Evolutionary conservation across 2,888 invertebrate genomes (phyloP).

Genomic region (Sycophila texana): DNA sequence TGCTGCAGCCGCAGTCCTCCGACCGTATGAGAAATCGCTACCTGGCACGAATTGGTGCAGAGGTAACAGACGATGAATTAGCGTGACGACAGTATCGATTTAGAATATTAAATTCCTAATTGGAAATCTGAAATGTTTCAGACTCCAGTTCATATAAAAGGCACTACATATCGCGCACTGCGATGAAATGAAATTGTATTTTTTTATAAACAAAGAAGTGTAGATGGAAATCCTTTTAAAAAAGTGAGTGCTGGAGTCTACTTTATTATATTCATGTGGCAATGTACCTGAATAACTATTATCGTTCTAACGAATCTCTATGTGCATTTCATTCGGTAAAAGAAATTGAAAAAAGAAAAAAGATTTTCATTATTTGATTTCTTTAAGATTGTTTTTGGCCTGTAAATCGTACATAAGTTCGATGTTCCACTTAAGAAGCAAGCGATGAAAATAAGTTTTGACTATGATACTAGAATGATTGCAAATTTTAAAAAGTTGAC

Average conservation of each 20-base stretch:
- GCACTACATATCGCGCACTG: conserved; percentile 52
- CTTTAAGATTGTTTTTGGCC: conserved; percentile 1
- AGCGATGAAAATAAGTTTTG: conserved; percentile 1
- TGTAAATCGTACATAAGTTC: not conserved
- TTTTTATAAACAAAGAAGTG: conserved; percentile 28
- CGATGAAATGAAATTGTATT: conserved; percentile 55
- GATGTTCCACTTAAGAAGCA: not conserved
- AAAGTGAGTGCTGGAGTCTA: conserved; percentile 9
- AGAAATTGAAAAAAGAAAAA: not conserved
- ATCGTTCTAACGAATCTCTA: conserved; percentile 5
- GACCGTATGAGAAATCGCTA: conserved; percentile 81
- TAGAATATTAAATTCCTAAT: conserved; percentile 40
- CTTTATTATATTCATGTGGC: conserved; percentile 36
- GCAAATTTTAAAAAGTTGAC: conserved; percentile 11
- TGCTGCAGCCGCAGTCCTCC: conserved; percentile 78
- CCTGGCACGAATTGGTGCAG: conserved; percentile 79
- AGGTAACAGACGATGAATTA: conserved; percentile 73
- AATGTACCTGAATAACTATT: conserved; percentile 54
- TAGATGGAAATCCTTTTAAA: conserved; percentile 25
- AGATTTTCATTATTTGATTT: conserved; percentile 7
- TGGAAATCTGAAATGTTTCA: conserved; percentile 56
- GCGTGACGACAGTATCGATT: conserved; percentile 39
- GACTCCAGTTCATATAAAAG: conserved; percentile 54
- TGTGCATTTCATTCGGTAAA: conserved; percentile 15
- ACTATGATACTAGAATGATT: not conserved